A percentile compares a stretch with the other conserved stretches of the same genome.
phyloP scores from a whole-genome alignment of 2,888 invertebrate species.

The Scelioninae gen. 1 region DNA sequence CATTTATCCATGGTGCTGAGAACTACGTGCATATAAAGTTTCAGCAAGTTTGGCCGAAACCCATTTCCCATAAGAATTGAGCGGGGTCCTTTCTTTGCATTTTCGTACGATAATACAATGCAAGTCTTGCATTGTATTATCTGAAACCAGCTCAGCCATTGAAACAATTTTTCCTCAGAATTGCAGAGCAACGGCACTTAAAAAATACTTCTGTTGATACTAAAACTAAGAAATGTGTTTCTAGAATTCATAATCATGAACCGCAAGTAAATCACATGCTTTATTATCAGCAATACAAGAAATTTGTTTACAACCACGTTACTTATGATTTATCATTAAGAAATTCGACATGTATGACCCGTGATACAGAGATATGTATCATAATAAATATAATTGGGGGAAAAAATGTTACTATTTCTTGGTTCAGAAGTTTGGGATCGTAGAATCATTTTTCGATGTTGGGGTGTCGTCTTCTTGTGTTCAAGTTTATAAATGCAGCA shows the following conservation, averaged over 20 bases:
- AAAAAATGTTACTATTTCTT: constrained; percentile 1
- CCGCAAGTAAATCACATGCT: constrained; percentile 1
- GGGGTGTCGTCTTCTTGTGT: constrained; percentile 8
- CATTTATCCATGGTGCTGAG: too few species aligned
- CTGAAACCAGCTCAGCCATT: constrained; percentile 49
- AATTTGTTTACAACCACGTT: background rate
- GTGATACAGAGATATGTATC: constrained; percentile 1
- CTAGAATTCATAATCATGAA: constrained; percentile 14
- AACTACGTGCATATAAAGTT: too few species aligned
- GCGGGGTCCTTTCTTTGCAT: too few species aligned
- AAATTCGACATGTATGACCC: constrained; percentile 6
- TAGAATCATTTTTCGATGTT: constrained; percentile 18
- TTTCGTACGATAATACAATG: constrained; percentile 65
- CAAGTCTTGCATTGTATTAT: constrained; percentile 16
- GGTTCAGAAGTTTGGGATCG: constrained; percentile 20
- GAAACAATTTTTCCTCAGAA: constrained; percentile 27
- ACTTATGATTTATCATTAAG: constrained; percentile 7
- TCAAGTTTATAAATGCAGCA: constrained; percentile 14
- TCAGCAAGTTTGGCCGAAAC: too few species aligned
- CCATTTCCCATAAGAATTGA: too few species aligned
- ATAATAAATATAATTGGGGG: constrained; percentile 24
- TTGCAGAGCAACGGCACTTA: constrained; percentile 11
- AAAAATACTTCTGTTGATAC: background rate
- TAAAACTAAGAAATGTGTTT: background rate
- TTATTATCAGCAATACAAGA: constrained; percentile 20